Percentiles rank a stretch among this genome's conserved stretches.
Evolutionary conservation across 2,113 vertebrate species (phyloP).

Genomic region (Anolis carolinensis): DNA sequence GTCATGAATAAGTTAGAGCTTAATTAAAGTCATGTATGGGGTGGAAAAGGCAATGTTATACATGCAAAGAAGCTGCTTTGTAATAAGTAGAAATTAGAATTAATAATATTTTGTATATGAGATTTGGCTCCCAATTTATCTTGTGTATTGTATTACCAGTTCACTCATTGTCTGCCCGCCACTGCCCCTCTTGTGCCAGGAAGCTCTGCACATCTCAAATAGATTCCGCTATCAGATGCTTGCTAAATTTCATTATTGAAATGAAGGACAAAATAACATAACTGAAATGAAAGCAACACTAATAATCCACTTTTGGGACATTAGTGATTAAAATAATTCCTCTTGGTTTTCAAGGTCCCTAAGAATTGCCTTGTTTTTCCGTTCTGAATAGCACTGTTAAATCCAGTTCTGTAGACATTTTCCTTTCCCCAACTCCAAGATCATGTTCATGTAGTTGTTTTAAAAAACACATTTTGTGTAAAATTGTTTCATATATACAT

Average conservation of each 20-base stretch:
- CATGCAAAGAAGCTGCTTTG: conserved; percentile 75
- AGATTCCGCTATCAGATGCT: conserved; percentile 7
- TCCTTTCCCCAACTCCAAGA: too few species aligned
- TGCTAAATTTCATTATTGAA: conserved; percentile 33
- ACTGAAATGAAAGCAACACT: conserved; percentile 8
- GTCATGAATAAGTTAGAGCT: conserved; percentile 82
- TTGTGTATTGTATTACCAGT: conserved; percentile 48
- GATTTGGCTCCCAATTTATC: conserved; percentile 63
- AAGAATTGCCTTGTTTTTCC: neutral
- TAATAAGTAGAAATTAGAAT: conserved; percentile 76
- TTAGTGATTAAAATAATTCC: neutral
- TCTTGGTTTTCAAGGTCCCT: neutral
- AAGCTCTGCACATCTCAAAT: conserved; percentile 24
- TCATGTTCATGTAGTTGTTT: neutral
- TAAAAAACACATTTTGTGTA: too few species aligned
- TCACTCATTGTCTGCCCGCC: neutral
- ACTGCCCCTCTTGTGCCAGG: neutral
- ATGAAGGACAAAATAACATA: conserved; percentile 19
- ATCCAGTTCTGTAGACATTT: too few species aligned
- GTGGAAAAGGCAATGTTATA: conserved; percentile 80
- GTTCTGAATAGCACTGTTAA: neutral
- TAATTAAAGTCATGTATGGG: conserved; percentile 83
- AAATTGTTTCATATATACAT: too few species aligned
- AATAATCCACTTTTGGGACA: neutral
- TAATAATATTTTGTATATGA: conserved; percentile 73